phyloP scores from a whole-genome alignment of 2,888 invertebrate species.

The Eremobia ochroleuca region DNA sequence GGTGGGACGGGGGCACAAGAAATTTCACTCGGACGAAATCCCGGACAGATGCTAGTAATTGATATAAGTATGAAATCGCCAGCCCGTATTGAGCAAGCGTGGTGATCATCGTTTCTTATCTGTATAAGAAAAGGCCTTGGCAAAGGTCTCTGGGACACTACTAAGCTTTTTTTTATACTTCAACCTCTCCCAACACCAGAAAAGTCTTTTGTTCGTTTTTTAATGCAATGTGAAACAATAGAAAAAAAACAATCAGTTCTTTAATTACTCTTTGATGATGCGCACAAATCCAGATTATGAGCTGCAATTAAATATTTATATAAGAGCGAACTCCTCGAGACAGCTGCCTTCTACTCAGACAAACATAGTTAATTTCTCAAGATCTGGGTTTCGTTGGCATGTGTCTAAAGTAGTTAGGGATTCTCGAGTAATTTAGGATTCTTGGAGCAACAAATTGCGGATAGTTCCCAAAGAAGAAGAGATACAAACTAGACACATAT shows the following conservation, averaged over 20 bases:
- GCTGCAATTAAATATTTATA: not conserved
- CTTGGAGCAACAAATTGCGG: slow-evolving; percentile 9
- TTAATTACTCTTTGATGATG: not conserved
- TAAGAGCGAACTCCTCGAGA: not conserved
- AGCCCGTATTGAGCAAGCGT: not conserved
- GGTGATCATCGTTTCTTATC: not conserved
- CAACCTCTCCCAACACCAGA: too few species aligned
- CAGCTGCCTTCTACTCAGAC: not conserved
- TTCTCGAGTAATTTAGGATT: slow-evolving; percentile 18
- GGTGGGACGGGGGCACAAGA: too few species aligned
- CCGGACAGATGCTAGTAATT: too few species aligned
- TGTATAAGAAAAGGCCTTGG: not conserved
- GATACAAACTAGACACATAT: slow-evolving; percentile 15
- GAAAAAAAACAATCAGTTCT: not conserved
- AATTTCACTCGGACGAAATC: too few species aligned
- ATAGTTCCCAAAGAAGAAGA: slow-evolving; percentile 11
- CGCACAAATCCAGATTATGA: too few species aligned
- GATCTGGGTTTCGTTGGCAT: slow-evolving; percentile 30
- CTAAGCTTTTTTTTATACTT: not conserved
- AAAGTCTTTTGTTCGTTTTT: not conserved
- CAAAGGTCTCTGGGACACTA: not conserved
- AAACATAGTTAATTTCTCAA: not conserved
- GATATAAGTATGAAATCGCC: not conserved
- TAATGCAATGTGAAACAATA: not conserved
- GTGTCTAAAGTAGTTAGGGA: slow-evolving; percentile 30